A percentile compares a stretch with the other conserved stretches of the same genome.
Evolutionary conservation across 2,113 vertebrate genomes (phyloP).

Genomic region (Pterocles orientalis): DNA sequence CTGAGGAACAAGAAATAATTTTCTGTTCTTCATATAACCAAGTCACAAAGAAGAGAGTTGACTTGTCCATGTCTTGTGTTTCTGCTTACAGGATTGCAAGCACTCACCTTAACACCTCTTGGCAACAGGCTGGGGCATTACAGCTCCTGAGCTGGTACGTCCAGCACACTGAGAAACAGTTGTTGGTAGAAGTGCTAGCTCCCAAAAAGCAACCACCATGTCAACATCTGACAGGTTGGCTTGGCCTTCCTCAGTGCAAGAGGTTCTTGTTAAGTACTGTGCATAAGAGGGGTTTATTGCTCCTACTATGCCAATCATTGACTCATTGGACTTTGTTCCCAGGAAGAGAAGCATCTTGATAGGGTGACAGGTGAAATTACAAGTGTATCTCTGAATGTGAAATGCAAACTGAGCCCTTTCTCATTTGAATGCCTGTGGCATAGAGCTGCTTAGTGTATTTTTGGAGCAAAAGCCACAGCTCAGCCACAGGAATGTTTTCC

Average conservation of each 20-base stretch:
- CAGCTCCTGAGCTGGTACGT: not conserved
- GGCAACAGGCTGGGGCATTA: not conserved
- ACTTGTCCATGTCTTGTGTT: not conserved
- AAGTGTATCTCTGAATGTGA: not conserved
- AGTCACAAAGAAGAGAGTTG: not conserved
- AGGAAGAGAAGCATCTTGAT: not conserved
- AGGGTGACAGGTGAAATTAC: not conserved
- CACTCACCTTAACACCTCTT: rapidly evolving
- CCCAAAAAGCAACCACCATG: not conserved
- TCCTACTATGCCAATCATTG: not conserved
- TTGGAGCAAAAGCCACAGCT: slow-evolving; percentile 28
- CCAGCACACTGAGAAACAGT: not conserved
- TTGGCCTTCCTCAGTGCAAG: not conserved
- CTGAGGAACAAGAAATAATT: not conserved
- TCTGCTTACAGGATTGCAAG: not conserved
- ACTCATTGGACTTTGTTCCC: rapidly evolving
- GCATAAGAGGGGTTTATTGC: not conserved
- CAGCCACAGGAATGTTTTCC: slow-evolving; percentile 17
- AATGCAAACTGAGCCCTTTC: not conserved
- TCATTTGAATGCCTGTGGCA: slow-evolving; percentile 17
- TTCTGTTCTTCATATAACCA: not conserved
- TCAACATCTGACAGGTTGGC: not conserved
- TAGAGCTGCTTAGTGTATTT: not conserved
- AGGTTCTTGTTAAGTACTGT: not conserved
- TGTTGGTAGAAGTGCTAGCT: not conserved